A percentile compares a stretch with the other conserved stretches of the same genome.
Conservation (phyloP, 2,113 vertebrate genomes). For the Oceanodroma tethys region DNA sequence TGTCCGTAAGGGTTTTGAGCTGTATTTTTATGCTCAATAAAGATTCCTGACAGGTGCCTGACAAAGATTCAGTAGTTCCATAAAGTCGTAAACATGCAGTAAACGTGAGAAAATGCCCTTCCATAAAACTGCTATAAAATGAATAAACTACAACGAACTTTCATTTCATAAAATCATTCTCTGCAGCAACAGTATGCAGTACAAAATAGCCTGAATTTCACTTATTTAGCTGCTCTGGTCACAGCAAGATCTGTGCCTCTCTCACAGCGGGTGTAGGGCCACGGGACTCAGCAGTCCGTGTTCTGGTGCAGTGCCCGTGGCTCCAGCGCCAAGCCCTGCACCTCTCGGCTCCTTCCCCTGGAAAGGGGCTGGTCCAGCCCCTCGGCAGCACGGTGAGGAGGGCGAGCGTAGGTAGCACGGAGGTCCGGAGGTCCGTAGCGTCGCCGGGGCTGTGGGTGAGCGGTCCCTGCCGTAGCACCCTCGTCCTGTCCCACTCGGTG, state of each 20-base stretch:
- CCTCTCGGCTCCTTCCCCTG: too few relatives aligned
- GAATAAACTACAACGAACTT: neutral
- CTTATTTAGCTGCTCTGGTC: neutral
- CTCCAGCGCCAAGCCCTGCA: neutral
- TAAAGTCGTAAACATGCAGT: neutral
- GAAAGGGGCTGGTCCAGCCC: neutral
- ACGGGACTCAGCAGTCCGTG: fast-evolving
- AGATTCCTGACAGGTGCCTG: neutral
- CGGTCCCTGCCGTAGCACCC: neutral
- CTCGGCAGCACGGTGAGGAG: neutral
- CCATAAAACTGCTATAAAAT: neutral
- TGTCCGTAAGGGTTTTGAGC: neutral
- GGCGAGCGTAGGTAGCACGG: fast-evolving
- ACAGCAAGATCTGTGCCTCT: neutral
- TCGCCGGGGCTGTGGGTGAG: neutral
- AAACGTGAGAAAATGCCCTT: neutral
- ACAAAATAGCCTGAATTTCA: neutral
- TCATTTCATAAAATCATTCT: too few relatives aligned
- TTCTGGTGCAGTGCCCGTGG: neutral
- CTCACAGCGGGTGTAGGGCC: neutral
- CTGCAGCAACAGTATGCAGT: neutral
- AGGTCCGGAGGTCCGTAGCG: neutral
- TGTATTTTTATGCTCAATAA: neutral
- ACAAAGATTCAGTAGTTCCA: neutral
- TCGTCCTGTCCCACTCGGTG: neutral